phyloP scores from a whole-genome alignment of 2,797 vertebrate species.

The Ctenochaetus hawaiiensis region DNA sequence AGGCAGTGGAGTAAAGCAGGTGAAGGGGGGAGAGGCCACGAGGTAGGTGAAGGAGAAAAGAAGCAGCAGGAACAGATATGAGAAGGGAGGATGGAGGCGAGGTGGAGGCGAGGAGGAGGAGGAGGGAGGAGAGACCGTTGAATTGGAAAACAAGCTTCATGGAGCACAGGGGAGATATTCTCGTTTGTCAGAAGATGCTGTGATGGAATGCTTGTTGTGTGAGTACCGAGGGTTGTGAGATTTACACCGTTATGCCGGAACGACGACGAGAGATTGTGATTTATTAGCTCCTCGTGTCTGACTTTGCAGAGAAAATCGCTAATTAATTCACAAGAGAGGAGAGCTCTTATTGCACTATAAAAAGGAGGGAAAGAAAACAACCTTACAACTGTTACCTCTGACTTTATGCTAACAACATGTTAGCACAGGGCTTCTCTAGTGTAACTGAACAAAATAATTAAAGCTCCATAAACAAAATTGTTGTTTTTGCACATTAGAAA shows the following conservation, averaged over 20 bases:
- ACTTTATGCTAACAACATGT: neutral
- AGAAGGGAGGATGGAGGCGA: constrained; percentile 7
- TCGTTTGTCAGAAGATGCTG: constrained; percentile 1
- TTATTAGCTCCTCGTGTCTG: constrained; percentile 17
- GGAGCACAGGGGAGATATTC: neutral
- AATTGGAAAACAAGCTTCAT: constrained; percentile 32
- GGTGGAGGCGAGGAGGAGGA: no score
- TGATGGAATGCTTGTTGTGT: neutral
- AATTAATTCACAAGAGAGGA: constrained; percentile 15
- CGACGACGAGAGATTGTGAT: constrained; percentile 23
- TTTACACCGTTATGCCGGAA: neutral
- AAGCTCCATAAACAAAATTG: neutral
- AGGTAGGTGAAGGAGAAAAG: constrained; percentile 5
- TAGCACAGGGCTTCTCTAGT: neutral
- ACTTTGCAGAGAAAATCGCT: constrained; percentile 6
- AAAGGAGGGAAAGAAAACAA: neutral
- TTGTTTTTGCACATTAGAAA: neutral
- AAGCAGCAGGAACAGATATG: constrained; percentile 1
- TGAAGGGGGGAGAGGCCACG: neutral
- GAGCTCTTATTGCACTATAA: constrained; percentile 11
- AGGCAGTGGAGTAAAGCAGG: constrained; percentile 26
- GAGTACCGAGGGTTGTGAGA: neutral
- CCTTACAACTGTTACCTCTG: neutral
- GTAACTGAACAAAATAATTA: neutral
- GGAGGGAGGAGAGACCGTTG: constrained; percentile 14